These are phyloP conservation scores for Dasyprocta punctata DNA, from an alignment of 2,113 vertebrate genomes.

Conservation along the genomic window DNA sequence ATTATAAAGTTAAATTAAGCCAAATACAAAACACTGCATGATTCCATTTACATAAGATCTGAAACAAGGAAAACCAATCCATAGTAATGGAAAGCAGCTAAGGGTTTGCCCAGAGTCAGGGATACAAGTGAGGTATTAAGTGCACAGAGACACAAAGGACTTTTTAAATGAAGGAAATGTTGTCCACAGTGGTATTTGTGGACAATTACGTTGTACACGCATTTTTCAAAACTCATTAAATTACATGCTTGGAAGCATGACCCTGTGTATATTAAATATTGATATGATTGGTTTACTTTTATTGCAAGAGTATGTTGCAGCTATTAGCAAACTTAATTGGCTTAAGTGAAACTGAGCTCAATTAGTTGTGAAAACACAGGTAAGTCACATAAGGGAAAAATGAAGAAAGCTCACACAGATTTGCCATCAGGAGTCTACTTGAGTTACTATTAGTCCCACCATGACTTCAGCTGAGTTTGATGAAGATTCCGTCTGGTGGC, in stretches of 20 bases:
- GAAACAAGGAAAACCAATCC: neutral
- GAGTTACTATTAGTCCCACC: neutral
- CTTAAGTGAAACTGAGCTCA: neutral
- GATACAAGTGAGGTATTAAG: neutral
- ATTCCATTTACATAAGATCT: neutral
- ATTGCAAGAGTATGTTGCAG: neutral
- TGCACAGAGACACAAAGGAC: neutral
- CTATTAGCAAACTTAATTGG: neutral
- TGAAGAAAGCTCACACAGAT: neutral
- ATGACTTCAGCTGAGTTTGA: neutral
- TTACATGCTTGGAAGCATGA: neutral
- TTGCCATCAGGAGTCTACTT: neutral
- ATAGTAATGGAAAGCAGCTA: neutral
- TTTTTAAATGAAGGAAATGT: neutral
- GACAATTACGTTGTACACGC: neutral
- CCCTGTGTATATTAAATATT: neutral
- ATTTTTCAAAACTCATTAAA: conserved; percentile 20
- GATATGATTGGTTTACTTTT: neutral
- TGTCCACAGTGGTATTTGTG: neutral
- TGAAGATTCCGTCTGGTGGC: neutral
- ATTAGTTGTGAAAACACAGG: neutral
- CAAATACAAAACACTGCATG: neutral
- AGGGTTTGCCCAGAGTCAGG: neutral
- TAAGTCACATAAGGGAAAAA: neutral
- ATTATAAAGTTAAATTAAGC: neutral